Conservation (phyloP, 2,888 invertebrate species). For the Euzophera pinguis region DNA sequence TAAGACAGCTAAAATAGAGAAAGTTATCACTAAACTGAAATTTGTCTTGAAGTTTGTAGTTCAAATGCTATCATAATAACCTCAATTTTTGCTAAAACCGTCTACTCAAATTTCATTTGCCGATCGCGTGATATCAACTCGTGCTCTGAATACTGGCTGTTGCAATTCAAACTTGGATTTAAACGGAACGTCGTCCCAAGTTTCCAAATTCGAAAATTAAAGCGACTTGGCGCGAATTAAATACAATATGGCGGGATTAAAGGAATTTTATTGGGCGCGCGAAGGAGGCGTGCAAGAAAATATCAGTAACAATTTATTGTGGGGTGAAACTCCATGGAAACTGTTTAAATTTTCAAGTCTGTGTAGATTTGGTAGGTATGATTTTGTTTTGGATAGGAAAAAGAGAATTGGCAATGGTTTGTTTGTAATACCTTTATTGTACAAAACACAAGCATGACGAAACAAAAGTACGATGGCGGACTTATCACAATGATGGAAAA, state of each 20-base stretch:
- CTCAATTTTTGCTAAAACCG: conserved; percentile 16
- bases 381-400: too few relatives aligned
- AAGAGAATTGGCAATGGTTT: too few relatives aligned
- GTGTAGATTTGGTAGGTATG: too few relatives aligned
- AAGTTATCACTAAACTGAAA: not conserved
- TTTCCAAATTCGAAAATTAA: conserved; percentile 75
- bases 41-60: not conserved
- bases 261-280: conserved; percentile 17
- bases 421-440: too few relatives aligned
- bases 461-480: too few relatives aligned
- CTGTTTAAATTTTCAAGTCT: too few relatives aligned
- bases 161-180: conserved; percentile 75
- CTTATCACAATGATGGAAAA: too few relatives aligned
- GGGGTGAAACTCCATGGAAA: not conserved
- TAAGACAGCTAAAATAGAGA: too few relatives aligned
- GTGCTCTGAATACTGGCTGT: conserved; percentile 66
- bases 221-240: conserved; percentile 70
- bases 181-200: conserved; percentile 66
- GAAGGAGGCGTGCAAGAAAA: not conserved
- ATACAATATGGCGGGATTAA: conserved; percentile 55
- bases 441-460: too few relatives aligned
- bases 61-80: conserved; percentile 5
- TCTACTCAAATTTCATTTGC: conserved; percentile 42
- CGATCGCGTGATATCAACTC: conserved; percentile 59
- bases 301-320: not conserved